phyloP scores from a whole-genome alignment of 1,140 invertebrate species.

The Colletes latitarsis region DNA sequence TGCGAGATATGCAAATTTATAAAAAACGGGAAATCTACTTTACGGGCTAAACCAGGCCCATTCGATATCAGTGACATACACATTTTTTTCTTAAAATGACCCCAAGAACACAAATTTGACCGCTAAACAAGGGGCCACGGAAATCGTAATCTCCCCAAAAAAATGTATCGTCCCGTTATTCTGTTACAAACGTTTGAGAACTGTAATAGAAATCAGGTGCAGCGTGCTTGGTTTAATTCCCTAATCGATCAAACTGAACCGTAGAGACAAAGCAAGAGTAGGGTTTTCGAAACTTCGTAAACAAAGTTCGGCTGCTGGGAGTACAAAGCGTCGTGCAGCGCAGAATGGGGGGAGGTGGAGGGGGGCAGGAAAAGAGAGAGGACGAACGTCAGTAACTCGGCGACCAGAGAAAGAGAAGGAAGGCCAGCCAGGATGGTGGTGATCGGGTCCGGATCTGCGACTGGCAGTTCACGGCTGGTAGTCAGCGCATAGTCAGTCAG shows the following conservation, averaged over 20 bases:
- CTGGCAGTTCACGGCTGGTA: slow-evolving; percentile 60
- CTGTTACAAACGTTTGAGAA: too few species aligned
- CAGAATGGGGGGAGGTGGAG: not conserved
- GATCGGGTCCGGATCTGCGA: slow-evolving; percentile 60
- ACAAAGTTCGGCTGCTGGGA: slow-evolving; percentile 25
- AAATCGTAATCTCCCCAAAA: too few species aligned
- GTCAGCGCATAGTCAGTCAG: slow-evolving; percentile 57
- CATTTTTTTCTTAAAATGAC: too few species aligned
- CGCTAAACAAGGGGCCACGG: too few species aligned
- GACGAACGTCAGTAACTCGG: slow-evolving; percentile 33
- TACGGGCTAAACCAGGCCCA: too few species aligned
- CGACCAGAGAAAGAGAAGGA: slow-evolving; percentile 59
- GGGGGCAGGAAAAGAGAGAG: slow-evolving; percentile 53
- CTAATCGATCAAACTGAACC: not conserved
- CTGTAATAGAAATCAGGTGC: too few species aligned
- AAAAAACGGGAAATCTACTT: too few species aligned
- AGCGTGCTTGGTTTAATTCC: not conserved
- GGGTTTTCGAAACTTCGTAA: not conserved
- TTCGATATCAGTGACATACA: too few species aligned
- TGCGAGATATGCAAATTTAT: too few species aligned
- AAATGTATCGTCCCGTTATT: too few species aligned
- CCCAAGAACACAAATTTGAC: too few species aligned
- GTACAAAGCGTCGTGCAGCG: slow-evolving; percentile 15
- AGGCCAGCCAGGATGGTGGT: slow-evolving; percentile 60
- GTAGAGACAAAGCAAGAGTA: not conserved